Evolutionary conservation across 92 coral and sea anemone genomes (phyloP).

Genomic region (Phymanthus crucifer): DNA sequence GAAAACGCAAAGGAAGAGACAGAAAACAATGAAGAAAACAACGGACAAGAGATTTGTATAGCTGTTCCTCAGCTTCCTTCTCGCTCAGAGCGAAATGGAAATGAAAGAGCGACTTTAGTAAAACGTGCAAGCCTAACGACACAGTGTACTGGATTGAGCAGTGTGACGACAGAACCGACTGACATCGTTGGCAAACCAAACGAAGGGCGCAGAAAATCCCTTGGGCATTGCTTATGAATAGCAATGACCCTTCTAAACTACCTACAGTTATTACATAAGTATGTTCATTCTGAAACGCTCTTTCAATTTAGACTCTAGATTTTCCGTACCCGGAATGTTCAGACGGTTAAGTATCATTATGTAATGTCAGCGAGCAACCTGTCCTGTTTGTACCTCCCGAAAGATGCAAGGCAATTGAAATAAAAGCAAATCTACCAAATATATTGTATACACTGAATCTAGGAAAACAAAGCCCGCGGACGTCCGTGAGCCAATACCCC

Average conservation of each 20-base stretch:
- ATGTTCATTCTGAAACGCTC: not conserved
- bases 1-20: constrained; percentile 35
- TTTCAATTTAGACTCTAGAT: not conserved
- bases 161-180: constrained; percentile 35
- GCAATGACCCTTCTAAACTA: not conserved
- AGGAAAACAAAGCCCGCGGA: not conserved
- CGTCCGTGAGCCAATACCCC: not conserved
- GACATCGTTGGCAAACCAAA: constrained; percentile 6
- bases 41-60: constrained; percentile 43
- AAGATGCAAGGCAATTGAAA: not conserved
- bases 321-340: not conserved
- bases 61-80: constrained; percentile 51
- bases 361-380: not conserved
- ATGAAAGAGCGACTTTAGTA: constrained; percentile 18
- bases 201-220: not conserved
- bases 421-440: not conserved
- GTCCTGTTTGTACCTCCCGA: not conserved
- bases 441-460: not conserved
- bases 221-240: not conserved
- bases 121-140: constrained; percentile 26
- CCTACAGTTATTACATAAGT: not conserved
- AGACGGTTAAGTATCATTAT: not conserved
- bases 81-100: constrained; percentile 22
- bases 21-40: constrained; percentile 7
- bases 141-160: not conserved